These are phyloP conservation scores for Jordanella pulchra DNA, from an alignment of 2,797 vertebrate species.

Conservation along the genomic window DNA sequence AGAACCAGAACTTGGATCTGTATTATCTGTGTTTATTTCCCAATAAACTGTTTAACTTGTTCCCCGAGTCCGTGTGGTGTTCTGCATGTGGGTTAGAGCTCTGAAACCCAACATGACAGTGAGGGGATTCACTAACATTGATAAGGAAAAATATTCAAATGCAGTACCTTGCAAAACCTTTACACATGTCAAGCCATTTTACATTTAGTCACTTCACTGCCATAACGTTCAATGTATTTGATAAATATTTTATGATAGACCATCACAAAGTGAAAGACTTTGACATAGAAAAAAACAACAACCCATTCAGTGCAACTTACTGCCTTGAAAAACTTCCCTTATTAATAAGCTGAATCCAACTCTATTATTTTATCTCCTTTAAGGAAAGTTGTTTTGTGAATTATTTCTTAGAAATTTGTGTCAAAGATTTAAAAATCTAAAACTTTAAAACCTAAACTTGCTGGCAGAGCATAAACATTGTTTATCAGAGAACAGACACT, in stretches of 20 bases:
- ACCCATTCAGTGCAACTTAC: background rate
- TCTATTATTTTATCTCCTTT: too few relatives aligned
- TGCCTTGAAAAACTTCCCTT: background rate
- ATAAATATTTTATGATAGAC: background rate
- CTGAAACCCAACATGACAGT: slow-evolving; percentile 19
- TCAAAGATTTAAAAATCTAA: too few relatives aligned
- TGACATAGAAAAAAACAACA: background rate
- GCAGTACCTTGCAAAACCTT: background rate
- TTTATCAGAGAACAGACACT: too few relatives aligned
- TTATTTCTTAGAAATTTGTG: too few relatives aligned
- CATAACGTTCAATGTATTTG: background rate
- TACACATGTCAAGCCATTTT: background rate
- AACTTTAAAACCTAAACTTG: too few relatives aligned
- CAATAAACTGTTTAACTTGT: too few relatives aligned
- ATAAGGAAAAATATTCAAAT: background rate
- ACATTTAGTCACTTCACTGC: background rate
- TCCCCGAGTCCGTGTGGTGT: too few relatives aligned
- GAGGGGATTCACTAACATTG: background rate
- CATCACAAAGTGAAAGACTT: background rate
- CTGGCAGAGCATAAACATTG: too few relatives aligned
- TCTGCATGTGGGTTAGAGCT: slow-evolving; percentile 51
- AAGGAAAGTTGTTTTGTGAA: too few relatives aligned
- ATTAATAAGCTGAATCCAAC: background rate
- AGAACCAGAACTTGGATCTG: too few relatives aligned
- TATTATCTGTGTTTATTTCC: too few relatives aligned